Percentiles rank a stretch among this genome's conserved stretches.
Evolutionary conservation across 2,113 vertebrate genomes (phyloP).

Genomic region (Myrmophylax atrothorax): DNA sequence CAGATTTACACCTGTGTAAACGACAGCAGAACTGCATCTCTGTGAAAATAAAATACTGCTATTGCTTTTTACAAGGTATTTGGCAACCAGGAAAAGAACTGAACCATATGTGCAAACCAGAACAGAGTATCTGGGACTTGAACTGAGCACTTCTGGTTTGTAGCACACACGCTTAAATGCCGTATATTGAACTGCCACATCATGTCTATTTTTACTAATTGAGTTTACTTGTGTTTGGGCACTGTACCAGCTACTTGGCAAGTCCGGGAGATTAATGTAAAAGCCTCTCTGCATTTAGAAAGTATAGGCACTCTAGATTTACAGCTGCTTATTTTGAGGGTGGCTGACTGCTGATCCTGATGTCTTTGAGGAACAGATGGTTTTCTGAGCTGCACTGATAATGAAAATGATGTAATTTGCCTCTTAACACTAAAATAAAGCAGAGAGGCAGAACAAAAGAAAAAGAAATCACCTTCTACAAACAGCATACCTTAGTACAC

Average conservation of each 20-base stretch:
- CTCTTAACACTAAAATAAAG: constrained; percentile 31
- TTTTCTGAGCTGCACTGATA: constrained; percentile 50
- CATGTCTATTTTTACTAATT: constrained; percentile 53
- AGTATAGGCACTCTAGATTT: constrained; percentile 39
- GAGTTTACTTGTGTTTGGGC: constrained; percentile 59
- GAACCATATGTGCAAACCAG: not conserved
- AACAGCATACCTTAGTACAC: not conserved
- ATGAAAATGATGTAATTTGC: constrained; percentile 56
- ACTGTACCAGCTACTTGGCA: constrained; percentile 28
- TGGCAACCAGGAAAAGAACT: not conserved
- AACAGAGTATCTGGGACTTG: not conserved
- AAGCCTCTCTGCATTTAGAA: constrained; percentile 52
- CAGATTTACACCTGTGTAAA: not conserved
- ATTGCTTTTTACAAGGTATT: not conserved
- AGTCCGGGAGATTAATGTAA: constrained; percentile 45
- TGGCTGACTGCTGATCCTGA: constrained; percentile 42
- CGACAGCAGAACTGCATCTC: not conserved
- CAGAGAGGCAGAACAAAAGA: constrained; percentile 26
- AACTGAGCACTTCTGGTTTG: not conserved
- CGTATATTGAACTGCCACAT: constrained; percentile 20
- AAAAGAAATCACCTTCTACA: not conserved
- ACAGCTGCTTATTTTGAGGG: constrained; percentile 37
- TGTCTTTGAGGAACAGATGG: constrained; percentile 59
- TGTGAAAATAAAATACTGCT: not conserved
- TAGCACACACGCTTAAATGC: not conserved